Evolutionary conservation across 1,140 invertebrate genomes (phyloP).

Genomic region (Notospermus geniculatus): DNA sequence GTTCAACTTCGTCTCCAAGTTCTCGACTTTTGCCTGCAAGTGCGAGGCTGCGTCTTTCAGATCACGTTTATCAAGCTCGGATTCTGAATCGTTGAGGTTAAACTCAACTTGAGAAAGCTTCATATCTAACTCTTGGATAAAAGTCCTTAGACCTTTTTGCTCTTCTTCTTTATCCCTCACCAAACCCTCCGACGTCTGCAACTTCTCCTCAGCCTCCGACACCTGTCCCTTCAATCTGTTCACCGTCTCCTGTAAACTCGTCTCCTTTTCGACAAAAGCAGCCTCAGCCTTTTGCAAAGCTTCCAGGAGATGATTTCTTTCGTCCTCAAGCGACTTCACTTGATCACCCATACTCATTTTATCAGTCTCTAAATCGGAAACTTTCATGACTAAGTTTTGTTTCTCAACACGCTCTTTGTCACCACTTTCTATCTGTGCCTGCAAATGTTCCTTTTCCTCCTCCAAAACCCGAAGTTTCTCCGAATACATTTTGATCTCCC

Average conservation of each 20-base stretch:
- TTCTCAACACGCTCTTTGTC: neutral
- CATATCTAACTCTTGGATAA: no score
- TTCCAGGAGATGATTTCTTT: neutral
- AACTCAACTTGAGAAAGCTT: no score
- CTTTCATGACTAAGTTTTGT: neutral
- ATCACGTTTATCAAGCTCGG: no score
- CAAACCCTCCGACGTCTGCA: neutral
- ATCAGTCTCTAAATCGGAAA: neutral
- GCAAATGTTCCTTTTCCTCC: neutral
- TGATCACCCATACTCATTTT: neutral
- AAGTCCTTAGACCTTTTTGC: no score
- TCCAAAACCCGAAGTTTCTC: neutral
- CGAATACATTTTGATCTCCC: neutral
- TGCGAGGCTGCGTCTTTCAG: no score
- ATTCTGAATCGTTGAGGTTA: no score
- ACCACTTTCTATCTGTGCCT: neutral
- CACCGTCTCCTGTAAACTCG: neutral
- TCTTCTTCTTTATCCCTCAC: no score
- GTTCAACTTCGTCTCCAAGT: no score
- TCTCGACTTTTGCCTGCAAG: no score
- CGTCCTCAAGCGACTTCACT: conserved; percentile 2
- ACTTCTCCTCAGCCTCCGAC: neutral
- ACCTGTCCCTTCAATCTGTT: neutral
- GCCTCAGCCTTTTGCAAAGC: neutral
- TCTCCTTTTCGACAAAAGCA: neutral